A percentile compares a stretch with the other conserved stretches of the same genome.
These are phyloP conservation scores for Sander vitreus DNA, from an alignment of 2,113 vertebrate genomes.

Conservation along the genomic window DNA sequence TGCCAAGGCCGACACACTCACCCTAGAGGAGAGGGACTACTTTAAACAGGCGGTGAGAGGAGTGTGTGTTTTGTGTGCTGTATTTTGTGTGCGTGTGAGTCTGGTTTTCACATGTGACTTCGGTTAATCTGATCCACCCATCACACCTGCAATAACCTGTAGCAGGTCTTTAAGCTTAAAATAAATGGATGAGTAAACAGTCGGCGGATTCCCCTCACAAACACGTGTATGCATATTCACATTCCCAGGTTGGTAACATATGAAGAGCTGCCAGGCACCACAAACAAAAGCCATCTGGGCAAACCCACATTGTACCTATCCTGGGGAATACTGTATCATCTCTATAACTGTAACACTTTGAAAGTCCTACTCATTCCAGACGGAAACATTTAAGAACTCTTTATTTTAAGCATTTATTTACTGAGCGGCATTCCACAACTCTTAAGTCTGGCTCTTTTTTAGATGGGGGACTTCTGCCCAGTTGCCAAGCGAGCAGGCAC, in stretches of 20 bases:
- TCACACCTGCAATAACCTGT: background rate
- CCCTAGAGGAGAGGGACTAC: slow-evolving; percentile 94
- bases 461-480: slow-evolving; percentile 28
- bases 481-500: slow-evolving; percentile 44
- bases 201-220: background rate
- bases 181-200: slow-evolving; percentile 27
- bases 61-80: background rate
- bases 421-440: slow-evolving; percentile 25
- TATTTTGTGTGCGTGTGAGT: background rate
- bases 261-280: slow-evolving; percentile 40
- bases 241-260: slow-evolving; percentile 16
- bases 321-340: slow-evolving; percentile 17
- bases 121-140: background rate
- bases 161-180: slow-evolving; percentile 28
- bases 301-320: slow-evolving; percentile 19
- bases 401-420: slow-evolving; percentile 43
- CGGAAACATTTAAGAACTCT: slow-evolving; percentile 40
- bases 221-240: slow-evolving; percentile 1
- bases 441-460: slow-evolving; percentile 24
- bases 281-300: slow-evolving; percentile 54
- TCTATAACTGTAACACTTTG: background rate
- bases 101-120: background rate
- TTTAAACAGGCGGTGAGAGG: slow-evolving; percentile 93
- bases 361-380: slow-evolving; percentile 32
- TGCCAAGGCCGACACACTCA: slow-evolving; percentile 96